Percentiles rank a stretch among this genome's conserved stretches.
Evolutionary conservation across 2,797 vertebrate genomes (phyloP).

Genomic region (Enteromius afrohamiltoni): DNA sequence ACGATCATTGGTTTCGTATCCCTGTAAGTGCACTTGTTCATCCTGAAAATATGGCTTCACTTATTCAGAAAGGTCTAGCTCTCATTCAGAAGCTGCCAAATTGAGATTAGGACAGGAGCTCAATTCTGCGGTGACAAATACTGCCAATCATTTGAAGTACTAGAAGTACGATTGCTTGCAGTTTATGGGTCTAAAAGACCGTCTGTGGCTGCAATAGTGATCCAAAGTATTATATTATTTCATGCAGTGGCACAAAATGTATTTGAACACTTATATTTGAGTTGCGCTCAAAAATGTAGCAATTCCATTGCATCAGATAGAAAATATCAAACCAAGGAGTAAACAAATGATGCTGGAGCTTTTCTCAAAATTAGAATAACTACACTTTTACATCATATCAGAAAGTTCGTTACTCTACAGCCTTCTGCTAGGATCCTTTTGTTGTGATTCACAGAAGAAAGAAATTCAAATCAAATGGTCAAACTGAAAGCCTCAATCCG

Average conservation of each 20-base stretch:
- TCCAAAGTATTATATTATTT: background rate
- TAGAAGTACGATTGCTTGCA: background rate
- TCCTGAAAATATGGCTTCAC: constrained; percentile 10
- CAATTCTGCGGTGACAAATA: background rate
- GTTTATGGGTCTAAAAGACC: background rate
- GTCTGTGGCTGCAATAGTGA: background rate
- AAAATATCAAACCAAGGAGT: background rate
- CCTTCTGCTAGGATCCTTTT: background rate
- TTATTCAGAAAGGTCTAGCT: background rate
- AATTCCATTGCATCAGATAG: background rate
- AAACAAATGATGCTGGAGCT: background rate
- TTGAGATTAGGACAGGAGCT: background rate
- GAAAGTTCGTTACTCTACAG: background rate
- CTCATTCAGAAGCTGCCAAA: background rate
- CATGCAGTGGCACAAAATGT: too few relatives aligned
- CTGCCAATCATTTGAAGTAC: background rate
- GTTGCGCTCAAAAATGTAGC: background rate
- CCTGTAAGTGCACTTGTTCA: constrained; percentile 18
- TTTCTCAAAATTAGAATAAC: background rate
- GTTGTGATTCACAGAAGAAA: background rate
- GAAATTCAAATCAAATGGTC: background rate
- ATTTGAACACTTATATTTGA: background rate
- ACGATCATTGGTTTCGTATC: constrained; percentile 10
- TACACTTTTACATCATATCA: background rate
- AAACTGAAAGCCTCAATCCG: background rate